Conservation (phyloP, 2,888 invertebrate genomes). For the Dolomedes plantarius region DNA sequence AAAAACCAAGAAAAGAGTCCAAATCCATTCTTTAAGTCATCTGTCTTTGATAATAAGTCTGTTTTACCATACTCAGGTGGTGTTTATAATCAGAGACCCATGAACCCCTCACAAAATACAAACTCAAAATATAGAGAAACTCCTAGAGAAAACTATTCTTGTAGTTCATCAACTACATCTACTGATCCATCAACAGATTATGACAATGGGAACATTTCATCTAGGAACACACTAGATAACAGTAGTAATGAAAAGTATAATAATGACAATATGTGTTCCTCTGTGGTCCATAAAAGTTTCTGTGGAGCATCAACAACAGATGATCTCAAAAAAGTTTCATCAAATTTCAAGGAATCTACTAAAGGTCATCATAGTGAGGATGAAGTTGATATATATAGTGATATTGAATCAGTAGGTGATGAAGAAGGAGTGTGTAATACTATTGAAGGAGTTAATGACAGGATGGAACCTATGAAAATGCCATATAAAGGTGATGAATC, state of each 20-base stretch:
- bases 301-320: slow-evolving; percentile 35
- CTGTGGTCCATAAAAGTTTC: slow-evolving; percentile 29
- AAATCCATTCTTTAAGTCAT: slow-evolving; percentile 28
- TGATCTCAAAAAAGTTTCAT: slow-evolving; percentile 36
- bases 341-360: slow-evolving; percentile 25
- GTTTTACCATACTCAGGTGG: slow-evolving; percentile 27
- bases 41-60: slow-evolving; percentile 20
- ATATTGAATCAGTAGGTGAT: slow-evolving; percentile 79
- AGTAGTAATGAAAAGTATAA: slow-evolving; percentile 43
- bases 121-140: slow-evolving; percentile 36
- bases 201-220: slow-evolving; percentile 8
- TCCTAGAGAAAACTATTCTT: slow-evolving; percentile 35
- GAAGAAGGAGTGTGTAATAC: slow-evolving; percentile 72
- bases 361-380: slow-evolving; percentile 73
- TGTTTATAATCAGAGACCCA: slow-evolving; percentile 47
- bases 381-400: slow-evolving; percentile 82
- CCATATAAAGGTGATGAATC: slow-evolving; percentile 74
- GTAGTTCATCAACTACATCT: slow-evolving; percentile 41
- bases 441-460: slow-evolving; percentile 73
- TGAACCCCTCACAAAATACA: slow-evolving; percentile 54
- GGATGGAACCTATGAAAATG: slow-evolving; percentile 76
- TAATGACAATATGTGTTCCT: slow-evolving; percentile 36
- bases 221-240: slow-evolving; percentile 10
- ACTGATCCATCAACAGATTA: slow-evolving; percentile 31
- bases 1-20: slow-evolving; percentile 15